Evolutionary conservation across 2,797 vertebrate genomes (phyloP), one percentile per base, ranked within the genome.

Genomic region (Fistularia commersonii): DNA sequence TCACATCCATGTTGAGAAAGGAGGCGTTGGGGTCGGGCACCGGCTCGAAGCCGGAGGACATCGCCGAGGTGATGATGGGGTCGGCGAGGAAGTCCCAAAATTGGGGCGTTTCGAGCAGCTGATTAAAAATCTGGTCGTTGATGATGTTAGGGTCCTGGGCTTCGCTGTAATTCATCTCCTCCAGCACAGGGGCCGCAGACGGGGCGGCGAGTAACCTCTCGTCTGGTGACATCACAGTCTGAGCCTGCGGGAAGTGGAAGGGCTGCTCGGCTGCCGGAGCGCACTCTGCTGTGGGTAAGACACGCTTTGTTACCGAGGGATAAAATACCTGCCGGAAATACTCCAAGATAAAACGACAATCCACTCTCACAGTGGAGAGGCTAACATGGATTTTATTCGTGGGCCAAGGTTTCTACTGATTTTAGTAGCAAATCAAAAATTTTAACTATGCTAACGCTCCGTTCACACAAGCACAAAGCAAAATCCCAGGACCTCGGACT

Each of bases 1-100:
- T 84, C 14, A 69, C 32, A 5, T 91, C 85, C 63, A 70, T 11
- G 62, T 40, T 65, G 14, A 12, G 0, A 1, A 80, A 71, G 0
- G 38, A 14, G 15, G 70, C 5, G 32, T 41, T 70, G 41, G 38
- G 1, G 4, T 80, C 65, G 1, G 39, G 3, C 4, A 9, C 50
- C 13, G 14, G 60, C 8, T 76, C 80, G 11, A 69, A 52, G 40
- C 41, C 14, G 0, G 34, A 0, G 11, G 55, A 3, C 35, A 72
- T 1, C 4, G 66, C 1, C 0, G 46, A 11, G 35, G 14, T 0
- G 5, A 70, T 11, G 57, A 0, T 45, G 0, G 35, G 2, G 12
- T 81, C 61, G 0, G 9, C 33, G 0, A 86, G 1, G 8, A 66
- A 35, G 0, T 69, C 61, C 51, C 23, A 31, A 0, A 86, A 0